Percentiles rank a stretch among this genome's conserved stretches.
These are phyloP conservation scores for Colletes latitarsis DNA, from an alignment of 1,140 invertebrate species.

Conservation along the genomic window DNA sequence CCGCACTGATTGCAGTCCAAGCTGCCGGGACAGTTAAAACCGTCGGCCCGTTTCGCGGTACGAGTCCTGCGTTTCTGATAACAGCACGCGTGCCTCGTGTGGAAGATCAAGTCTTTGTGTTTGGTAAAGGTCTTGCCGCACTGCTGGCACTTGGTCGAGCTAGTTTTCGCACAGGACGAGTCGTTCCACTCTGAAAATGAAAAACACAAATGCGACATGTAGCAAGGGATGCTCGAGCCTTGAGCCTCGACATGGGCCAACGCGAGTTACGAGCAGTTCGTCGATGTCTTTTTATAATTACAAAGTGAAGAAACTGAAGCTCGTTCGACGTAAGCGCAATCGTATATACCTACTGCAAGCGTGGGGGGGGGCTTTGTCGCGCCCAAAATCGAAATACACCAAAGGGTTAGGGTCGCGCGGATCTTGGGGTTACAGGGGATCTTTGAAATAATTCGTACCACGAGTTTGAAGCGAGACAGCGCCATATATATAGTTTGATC, in stretches of 20 bases:
- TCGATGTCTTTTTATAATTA: neutral
- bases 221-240: neutral
- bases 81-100: constrained; percentile 23
- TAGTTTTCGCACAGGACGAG: constrained; percentile 3
- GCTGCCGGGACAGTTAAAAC: neutral
- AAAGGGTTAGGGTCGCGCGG: too few species aligned
- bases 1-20: constrained; percentile 64
- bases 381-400: neutral
- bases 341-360: constrained; percentile 2
- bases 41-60: neutral
- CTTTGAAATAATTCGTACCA: constrained; percentile 3
- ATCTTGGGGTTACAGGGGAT: neutral
- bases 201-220: constrained; percentile 32
- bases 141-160: constrained; percentile 1
- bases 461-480: neutral
- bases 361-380: too few species aligned
- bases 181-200: constrained; percentile 33
- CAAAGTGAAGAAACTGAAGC: neutral
- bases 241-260: neutral
- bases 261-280: neutral
- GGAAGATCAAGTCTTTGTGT: constrained; percentile 16
- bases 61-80: constrained; percentile 5
- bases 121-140: constrained; percentile 21
- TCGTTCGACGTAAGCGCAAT: neutral
- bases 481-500: neutral